These are phyloP conservation scores for Bolinopsis microptera DNA, from an alignment of 37 sponge, comb jelly and placozoan genomes.

Conservation along the genomic window DNA sequence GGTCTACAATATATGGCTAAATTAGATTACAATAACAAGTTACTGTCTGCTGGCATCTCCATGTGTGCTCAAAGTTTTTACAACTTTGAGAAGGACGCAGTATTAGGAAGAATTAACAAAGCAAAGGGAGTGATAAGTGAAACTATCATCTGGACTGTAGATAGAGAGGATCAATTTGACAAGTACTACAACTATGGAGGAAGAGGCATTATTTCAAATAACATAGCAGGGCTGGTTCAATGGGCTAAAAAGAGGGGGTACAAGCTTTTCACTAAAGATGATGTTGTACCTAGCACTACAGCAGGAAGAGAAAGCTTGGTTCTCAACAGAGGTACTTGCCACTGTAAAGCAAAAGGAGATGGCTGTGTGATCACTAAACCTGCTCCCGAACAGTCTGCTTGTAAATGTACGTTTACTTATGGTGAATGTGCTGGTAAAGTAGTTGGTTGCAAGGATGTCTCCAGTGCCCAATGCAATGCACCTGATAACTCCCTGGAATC, in stretches of 20 bases:
- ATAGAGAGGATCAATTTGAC: neutral
- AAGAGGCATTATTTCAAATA: conserved; percentile 28
- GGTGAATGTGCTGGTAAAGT: neutral
- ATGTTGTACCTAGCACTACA: neutral
- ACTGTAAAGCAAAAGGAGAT: neutral
- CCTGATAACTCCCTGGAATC: neutral
- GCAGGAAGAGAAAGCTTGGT: neutral
- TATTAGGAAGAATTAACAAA: conserved; percentile 22
- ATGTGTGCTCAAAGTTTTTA: neutral
- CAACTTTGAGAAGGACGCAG: neutral
- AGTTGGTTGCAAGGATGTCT: neutral
- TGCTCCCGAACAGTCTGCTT: neutral
- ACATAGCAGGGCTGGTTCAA: neutral
- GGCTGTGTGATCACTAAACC: neutral
- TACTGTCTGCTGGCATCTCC: neutral
- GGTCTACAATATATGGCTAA: neutral
- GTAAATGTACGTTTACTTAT: neutral
- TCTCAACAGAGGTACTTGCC: neutral
- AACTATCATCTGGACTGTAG: conserved; percentile 20
- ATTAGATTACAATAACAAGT: neutral
- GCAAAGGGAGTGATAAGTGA: conserved; percentile 22
- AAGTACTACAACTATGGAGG: conserved; percentile 17
- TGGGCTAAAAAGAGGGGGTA: neutral
- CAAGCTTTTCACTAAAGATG: conserved; percentile 5
- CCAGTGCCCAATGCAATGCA: neutral